Percentiles rank a stretch among this genome's conserved stretches.
Evolutionary conservation across 2,888 invertebrate genomes (phyloP).

Genomic region (Hirtodrosophila cameraria): DNA sequence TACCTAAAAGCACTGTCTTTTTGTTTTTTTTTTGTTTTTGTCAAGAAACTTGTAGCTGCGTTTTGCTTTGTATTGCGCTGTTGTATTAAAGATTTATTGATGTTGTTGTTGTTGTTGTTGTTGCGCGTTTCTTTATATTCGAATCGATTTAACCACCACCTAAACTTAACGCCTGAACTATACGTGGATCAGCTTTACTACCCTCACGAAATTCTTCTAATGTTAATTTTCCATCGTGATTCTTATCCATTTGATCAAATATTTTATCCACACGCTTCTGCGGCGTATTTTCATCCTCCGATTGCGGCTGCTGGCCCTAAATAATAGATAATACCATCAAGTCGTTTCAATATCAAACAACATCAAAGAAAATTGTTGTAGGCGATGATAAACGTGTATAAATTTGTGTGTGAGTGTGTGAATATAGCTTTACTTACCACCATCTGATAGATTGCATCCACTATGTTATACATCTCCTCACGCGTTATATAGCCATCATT

Average conservation of each 20-base stretch:
- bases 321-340: conserved; percentile 48
- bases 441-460: conserved; percentile 99
- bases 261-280: conserved; percentile 99
- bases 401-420: too few species aligned
- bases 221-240: conserved; percentile 98
- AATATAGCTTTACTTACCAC: conserved; percentile 89
- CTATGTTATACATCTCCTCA: conserved; percentile 98
- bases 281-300: conserved; percentile 95
- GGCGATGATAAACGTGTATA: not conserved
- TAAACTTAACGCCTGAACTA: conserved; percentile 96
- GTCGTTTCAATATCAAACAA: conserved; percentile 6
- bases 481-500: conserved; percentile 98
- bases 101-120: conserved; percentile 27
- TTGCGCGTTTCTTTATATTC: conserved; percentile 34
- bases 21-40: conserved; percentile 1
- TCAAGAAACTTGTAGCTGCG: conserved; percentile 37
- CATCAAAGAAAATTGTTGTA: not conserved
- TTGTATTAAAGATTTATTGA: conserved; percentile 27
- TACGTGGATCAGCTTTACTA: conserved; percentile 98
- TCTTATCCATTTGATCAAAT: conserved; percentile 99
- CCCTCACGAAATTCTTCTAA: conserved; percentile 99
- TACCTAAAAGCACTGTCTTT: conserved; percentile 42
- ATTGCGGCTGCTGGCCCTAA: conserved; percentile 94
- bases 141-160: conserved; percentile 88
- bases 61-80: conserved; percentile 25